These are phyloP conservation scores for Sarcophaga rosellei DNA, from an alignment of 2,888 invertebrate genomes.

Conservation along the genomic window DNA sequence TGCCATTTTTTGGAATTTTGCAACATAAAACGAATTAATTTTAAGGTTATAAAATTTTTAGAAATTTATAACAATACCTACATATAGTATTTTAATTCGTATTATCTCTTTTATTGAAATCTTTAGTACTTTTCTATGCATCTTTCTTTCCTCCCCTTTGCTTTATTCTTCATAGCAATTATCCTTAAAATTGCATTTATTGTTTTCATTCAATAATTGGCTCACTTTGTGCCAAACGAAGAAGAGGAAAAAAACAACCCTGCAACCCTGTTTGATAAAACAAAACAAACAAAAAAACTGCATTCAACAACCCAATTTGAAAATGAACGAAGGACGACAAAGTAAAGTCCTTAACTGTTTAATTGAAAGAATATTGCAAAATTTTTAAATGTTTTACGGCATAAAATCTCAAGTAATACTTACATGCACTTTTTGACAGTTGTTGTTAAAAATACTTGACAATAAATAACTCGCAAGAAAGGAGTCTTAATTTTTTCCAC, in stretches of 20 bases:
- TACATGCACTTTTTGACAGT: slow-evolving; percentile 74
- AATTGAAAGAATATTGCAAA: slow-evolving; percentile 46
- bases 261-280: slow-evolving; percentile 29
- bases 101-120: no score
- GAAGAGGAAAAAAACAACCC: not conserved
- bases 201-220: slow-evolving; percentile 71
- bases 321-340: no score
- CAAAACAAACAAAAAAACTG: no score
- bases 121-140: not conserved
- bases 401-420: slow-evolving; percentile 73
- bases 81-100: no score
- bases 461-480: not conserved
- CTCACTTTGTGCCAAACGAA: slow-evolving; percentile 67
- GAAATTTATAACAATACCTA: no score
- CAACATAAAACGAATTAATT: no score
- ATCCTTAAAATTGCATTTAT: slow-evolving; percentile 26
- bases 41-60: no score
- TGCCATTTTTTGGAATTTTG: no score
- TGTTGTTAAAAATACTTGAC: slow-evolving; percentile 65
- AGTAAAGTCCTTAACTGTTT: not conserved
- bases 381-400: not conserved
- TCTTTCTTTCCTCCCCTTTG: not conserved
- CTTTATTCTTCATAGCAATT: not conserved
- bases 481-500: slow-evolving; percentile 23
- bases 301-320: no score